These are phyloP conservation scores for Trematomus loennbergii DNA, from an alignment of 2,113 vertebrate species.

Conservation along the genomic window DNA sequence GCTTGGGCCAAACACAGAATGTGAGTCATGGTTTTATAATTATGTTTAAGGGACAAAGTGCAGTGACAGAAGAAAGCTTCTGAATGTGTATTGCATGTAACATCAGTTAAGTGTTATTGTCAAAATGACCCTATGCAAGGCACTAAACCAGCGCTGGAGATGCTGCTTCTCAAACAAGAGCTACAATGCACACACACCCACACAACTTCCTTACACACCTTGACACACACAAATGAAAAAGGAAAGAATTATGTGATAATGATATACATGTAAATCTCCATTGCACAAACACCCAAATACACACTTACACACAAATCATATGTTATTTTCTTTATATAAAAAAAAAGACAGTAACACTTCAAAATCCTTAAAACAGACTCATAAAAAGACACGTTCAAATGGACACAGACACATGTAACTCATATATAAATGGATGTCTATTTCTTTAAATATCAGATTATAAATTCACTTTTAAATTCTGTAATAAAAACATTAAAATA, in stretches of 20 bases:
- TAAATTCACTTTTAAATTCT: too few species aligned
- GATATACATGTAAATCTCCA: too few species aligned
- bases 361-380: not conserved
- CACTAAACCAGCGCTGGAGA: not conserved
- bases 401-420: not conserved
- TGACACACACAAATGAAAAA: too few species aligned
- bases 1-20: constrained; percentile 21
- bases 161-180: not conserved
- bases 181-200: not conserved
- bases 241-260: too few species aligned
- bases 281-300: too few species aligned
- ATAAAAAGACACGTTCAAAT: not conserved
- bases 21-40: constrained; percentile 33
- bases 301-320: not conserved
- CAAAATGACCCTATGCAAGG: not conserved
- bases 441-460: too few species aligned
- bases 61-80: not conserved
- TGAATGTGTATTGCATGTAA: not conserved
- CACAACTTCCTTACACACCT: too few species aligned
- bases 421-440: too few species aligned
- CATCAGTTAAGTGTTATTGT: not conserved
- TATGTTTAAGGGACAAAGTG: not conserved
- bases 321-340: not conserved
- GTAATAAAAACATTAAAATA: not conserved
- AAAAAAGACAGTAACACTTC: not conserved